Evolutionary conservation across 2,113 vertebrate genomes (phyloP), one percentile per base, ranked within the genome.

Genomic region (Petromus typicus): DNA sequence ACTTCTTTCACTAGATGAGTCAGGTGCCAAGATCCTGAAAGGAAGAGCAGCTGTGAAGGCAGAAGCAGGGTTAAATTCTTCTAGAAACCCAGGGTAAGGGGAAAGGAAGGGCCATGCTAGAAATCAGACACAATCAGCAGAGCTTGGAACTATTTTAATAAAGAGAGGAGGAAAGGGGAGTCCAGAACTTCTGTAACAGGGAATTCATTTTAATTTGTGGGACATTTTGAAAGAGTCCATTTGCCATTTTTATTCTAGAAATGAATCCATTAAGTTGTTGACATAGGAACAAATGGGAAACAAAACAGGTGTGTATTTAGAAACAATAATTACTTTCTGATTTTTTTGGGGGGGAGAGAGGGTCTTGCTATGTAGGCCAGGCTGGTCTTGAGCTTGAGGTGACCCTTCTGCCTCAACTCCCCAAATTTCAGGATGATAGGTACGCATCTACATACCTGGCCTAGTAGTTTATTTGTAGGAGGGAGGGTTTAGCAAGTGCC

Each of bases 1-100:
- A 30, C 27, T 45, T 12, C 30, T 22, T 37, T 57, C 2, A 27
- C 2, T 20, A 7, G 27, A 56, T 7, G 37, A 86, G 76, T 79
- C 23, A 23, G 57, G 56, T 61, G 37, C 84, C 84, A 61, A 30
- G 57, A 37, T 27, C 91, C 61, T 1, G 7, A 79, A 85, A 75
- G 96, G 91, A 92, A 94, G 76, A 3, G 66, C 40, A n/a, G 54
- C 83, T 45, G 27, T 18, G 56, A 86, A 89, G 80, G 95, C 85
- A 86, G 94, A 95, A 80, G 63, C 80, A 2, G 5, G 0, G 11
- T 40, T n/a, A 22, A 48, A 16, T 59, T 85, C 89, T 69, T 69
- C 51, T 80, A 91, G 94, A 79, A 66, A 34, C 1, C 17, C 0
- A 43, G 51, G 66, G 87, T 43, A 37, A 0, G 82, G 54, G 37